phyloP scores from a whole-genome alignment of 2,113 vertebrate genomes.

The Cardinalis cardinalis region DNA sequence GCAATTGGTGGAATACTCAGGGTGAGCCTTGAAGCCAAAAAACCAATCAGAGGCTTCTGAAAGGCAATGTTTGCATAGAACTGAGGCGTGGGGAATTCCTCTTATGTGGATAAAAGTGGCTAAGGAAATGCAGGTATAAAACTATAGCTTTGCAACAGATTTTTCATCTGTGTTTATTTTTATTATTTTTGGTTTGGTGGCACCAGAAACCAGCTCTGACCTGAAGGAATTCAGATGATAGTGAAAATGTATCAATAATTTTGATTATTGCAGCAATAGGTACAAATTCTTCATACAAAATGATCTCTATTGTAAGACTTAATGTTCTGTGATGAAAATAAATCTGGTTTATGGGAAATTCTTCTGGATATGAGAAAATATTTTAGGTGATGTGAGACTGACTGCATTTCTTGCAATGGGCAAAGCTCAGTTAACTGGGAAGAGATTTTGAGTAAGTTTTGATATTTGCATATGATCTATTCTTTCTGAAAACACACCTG shows the following conservation, averaged over 20 bases:
- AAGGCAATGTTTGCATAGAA: not conserved
- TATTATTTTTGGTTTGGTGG: not conserved
- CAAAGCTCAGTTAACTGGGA: not conserved
- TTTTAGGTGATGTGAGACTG: not conserved
- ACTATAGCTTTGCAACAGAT: not conserved
- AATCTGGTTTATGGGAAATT: not conserved
- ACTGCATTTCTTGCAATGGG: not conserved
- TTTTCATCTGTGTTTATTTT: not conserved
- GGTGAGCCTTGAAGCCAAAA: not conserved
- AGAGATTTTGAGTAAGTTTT: not conserved
- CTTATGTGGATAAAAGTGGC: not conserved
- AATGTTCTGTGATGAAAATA: not conserved
- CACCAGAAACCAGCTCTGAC: not conserved
- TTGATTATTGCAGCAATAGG: not conserved
- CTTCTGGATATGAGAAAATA: not conserved
- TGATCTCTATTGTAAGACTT: not conserved
- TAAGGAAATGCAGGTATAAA: not conserved
- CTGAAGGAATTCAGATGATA: not conserved
- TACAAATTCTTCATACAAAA: not conserved
- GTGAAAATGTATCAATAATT: not conserved
- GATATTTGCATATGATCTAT: not conserved
- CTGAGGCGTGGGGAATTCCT: fast-evolving
- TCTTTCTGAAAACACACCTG: not conserved
- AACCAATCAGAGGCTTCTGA: not conserved
- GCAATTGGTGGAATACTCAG: not conserved